Percentiles rank a stretch among this genome's conserved stretches.
phyloP scores from a whole-genome alignment of 2,113 vertebrate species.

The Chroicocephalus ridibundus region DNA sequence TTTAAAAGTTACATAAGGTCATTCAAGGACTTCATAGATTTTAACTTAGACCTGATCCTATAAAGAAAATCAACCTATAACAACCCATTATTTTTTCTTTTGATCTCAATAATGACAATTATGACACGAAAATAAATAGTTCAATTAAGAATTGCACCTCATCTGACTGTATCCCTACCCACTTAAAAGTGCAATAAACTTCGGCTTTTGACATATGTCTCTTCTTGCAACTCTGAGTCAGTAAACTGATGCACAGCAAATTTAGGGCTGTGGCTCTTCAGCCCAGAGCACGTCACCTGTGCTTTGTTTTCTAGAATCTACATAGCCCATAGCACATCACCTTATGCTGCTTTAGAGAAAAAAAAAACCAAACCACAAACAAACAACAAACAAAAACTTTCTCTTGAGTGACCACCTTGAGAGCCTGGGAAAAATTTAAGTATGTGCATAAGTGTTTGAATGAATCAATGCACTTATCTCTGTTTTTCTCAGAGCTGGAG shows the following conservation, averaged over 20 bases:
- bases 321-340: background rate
- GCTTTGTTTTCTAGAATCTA: background rate
- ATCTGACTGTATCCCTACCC: background rate
- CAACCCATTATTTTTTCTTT: background rate
- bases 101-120: background rate
- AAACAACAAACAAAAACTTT: background rate
- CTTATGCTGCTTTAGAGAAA: background rate
- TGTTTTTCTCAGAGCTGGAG: background rate
- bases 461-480: background rate
- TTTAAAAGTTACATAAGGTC: background rate
- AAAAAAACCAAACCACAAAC: background rate
- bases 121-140: background rate
- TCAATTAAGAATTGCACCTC: background rate
- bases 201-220: background rate
- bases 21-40: background rate
- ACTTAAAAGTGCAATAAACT: background rate
- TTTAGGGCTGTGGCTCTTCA: background rate
- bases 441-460: background rate
- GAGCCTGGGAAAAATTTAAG: background rate
- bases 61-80: background rate
- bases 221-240: background rate
- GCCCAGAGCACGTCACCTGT: background rate
- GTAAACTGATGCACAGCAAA: background rate
- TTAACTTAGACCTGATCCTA: background rate
- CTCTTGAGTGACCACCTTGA: background rate